Evolutionary conservation across 2,113 vertebrate species (phyloP), one percentile per base, ranked within the genome.

Genomic region (Pseudopodoces humilis): DNA sequence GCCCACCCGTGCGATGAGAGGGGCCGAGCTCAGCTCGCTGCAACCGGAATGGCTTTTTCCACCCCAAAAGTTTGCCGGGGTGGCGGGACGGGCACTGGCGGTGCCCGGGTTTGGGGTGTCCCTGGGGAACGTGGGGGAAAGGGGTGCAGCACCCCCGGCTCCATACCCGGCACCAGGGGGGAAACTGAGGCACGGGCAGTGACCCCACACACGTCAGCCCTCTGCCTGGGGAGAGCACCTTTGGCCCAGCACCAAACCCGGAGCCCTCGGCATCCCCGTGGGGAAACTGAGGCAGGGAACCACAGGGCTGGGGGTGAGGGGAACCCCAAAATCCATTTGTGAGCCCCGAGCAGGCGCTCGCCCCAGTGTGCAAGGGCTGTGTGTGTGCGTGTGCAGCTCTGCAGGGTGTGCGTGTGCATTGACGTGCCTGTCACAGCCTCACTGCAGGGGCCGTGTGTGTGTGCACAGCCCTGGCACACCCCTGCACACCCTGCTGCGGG

Each of bases 1-100:
- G 87, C 91, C 56, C 93, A 78, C 85, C 59, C 44, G 19, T 87
- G 95, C 17, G 0, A 33, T 41, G 86, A 94, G 80, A 39, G 23
- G 58, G 39, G 62, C 83, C 62, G 63, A 35, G 28, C 85, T 95
- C 95, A 80, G 84, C 90, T 77, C 31, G 9, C 53, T 3, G 6
- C 4, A 15, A 2, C 63, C 58, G 21, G 9, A 31, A 86, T 0
- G 80, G 83, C 59, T 37, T 83, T 94, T 94, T 92, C 87, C 86
- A 47, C 31, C 95, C 90, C 80, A 64, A 88, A 94, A 95, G 80
- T 95, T 96, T 94, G 53, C 33, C 14, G 17, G 53, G 77, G 85
- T 0, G 5, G 35, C 10, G 31, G 86, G 63, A 88, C 10, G 1
- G 68, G 59, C 13, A 4, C 30, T 10, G 30, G 28, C 6, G 1